Conservation (phyloP, 2,113 vertebrate species). For the Microtus pennsylvanicus region DNA sequence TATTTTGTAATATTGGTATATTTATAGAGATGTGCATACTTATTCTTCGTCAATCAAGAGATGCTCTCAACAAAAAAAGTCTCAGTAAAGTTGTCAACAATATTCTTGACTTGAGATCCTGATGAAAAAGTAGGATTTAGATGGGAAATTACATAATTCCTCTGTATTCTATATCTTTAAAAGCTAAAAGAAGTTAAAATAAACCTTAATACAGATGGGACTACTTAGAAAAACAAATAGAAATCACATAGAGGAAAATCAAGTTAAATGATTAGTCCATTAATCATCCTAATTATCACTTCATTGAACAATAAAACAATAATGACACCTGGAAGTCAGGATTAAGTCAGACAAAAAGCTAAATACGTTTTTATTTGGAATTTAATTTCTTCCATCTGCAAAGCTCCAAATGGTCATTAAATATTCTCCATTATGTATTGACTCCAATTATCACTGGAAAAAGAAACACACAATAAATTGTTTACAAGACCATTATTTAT, state of each 20-base stretch:
- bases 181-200: background rate
- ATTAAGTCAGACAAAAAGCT: slow-evolving; percentile 64
- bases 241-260: slow-evolving; percentile 48
- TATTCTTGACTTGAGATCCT: slow-evolving; percentile 55
- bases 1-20: slow-evolving; percentile 4
- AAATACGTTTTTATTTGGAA: slow-evolving; percentile 59
- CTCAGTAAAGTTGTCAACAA: background rate
- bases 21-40: background rate
- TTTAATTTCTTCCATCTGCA: slow-evolving; percentile 73
- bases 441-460: background rate
- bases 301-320: slow-evolving; percentile 32
- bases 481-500: slow-evolving; percentile 61
- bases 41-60: slow-evolving; percentile 24
- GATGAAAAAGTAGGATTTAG: slow-evolving; percentile 56
- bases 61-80: background rate
- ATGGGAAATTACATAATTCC: slow-evolving; percentile 42
- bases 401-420: slow-evolving; percentile 35
- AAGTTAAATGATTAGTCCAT: slow-evolving; percentile 56
- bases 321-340: slow-evolving; percentile 68
- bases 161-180: background rate
- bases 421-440: slow-evolving; percentile 2
- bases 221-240: slow-evolving; percentile 53
- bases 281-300: slow-evolving; percentile 64
- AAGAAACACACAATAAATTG: slow-evolving; percentile 19
- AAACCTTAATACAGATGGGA: slow-evolving; percentile 6